These are phyloP conservation scores for Microcebus jonahi DNA, from an alignment of 2,113 vertebrate genomes.

Conservation along the genomic window DNA sequence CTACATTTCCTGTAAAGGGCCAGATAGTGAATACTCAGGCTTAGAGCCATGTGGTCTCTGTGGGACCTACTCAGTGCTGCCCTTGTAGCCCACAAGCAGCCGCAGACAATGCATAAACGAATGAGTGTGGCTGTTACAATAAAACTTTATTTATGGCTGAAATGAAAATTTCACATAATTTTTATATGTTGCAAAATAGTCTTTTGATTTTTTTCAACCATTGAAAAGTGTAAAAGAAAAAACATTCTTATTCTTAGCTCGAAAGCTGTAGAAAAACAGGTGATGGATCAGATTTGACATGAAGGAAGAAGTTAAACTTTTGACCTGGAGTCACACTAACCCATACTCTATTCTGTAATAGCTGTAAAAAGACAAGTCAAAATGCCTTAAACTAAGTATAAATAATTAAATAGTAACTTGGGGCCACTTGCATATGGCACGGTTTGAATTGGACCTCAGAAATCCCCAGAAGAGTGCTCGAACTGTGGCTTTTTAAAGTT, in stretches of 20 bases:
- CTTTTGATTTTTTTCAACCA: neutral
- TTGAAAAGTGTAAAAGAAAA: neutral
- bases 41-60: neutral
- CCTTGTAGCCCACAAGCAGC: neutral
- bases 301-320: neutral
- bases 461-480: neutral
- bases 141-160: neutral
- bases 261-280: neutral
- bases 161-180: constrained; percentile 11
- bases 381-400: neutral
- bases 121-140: neutral
- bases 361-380: neutral
- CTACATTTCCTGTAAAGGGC: neutral
- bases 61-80: neutral
- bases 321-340: neutral
- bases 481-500: neutral
- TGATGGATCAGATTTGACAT: neutral
- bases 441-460: neutral
- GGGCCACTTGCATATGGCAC: neutral
- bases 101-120: neutral
- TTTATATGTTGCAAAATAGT: neutral
- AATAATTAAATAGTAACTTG: neutral
- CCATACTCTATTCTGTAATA: neutral
- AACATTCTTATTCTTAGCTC: neutral
- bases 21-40: neutral